Evolutionary conservation across 2,113 vertebrate genomes (phyloP).

Genomic region (Eptesicus fuscus): DNA sequence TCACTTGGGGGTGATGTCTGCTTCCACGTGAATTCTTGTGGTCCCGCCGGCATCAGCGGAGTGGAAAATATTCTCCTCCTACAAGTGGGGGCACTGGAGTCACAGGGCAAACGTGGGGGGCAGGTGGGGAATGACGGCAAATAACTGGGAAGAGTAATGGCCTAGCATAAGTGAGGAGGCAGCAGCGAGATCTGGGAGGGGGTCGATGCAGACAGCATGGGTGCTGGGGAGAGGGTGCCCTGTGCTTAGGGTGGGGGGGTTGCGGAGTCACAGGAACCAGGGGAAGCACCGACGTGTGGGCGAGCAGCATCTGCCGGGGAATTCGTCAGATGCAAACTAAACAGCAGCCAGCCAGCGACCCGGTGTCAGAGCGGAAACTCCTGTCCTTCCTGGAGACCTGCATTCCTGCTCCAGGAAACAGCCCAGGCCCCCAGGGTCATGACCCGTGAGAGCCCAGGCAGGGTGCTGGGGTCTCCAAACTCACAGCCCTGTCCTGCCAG

Average conservation of each 20-base stretch:
- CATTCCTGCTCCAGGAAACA: background rate
- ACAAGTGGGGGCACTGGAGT: accelerated
- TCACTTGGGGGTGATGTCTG: background rate
- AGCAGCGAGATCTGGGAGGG: background rate
- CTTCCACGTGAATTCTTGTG: background rate
- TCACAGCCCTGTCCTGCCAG: background rate
- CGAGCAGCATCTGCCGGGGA: background rate
- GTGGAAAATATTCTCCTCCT: background rate
- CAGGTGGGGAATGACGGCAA: accelerated
- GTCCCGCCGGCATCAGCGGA: accelerated
- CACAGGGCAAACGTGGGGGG: too few relatives aligned
- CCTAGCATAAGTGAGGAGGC: accelerated
- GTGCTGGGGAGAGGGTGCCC: accelerated
- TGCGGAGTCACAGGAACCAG: accelerated
- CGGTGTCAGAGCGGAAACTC: background rate
- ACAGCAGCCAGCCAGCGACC: background rate
- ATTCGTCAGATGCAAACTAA: background rate
- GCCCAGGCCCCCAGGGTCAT: background rate
- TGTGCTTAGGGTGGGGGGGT: background rate
- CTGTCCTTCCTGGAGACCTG: too few relatives aligned
- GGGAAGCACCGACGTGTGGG: accelerated
- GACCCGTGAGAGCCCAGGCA: accelerated
- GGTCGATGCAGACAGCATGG: accelerated
- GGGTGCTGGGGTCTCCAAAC: background rate
- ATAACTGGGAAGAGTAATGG: too few relatives aligned